Evolutionary conservation across 1,140 invertebrate species (phyloP), one percentile per base, ranked within the genome.

Genomic region (Caenorhabditis remanei): DNA sequence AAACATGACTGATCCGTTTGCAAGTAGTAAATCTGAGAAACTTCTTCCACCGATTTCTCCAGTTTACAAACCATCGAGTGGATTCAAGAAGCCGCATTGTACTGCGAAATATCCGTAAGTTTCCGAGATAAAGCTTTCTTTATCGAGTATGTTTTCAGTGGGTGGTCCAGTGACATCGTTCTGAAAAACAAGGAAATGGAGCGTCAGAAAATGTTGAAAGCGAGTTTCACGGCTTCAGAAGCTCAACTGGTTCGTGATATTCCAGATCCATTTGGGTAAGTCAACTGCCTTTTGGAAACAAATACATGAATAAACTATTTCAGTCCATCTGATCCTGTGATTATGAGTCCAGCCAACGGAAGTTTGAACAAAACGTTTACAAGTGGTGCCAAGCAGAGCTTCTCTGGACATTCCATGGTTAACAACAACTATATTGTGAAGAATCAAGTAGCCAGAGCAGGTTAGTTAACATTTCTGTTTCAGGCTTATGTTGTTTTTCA

Each of bases 71-170:
- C 19, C 6, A 48, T 14, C 43, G 2, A 13, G 6, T 13, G 46
- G 40, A 79, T 79, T 79, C 71, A 71, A 19, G 14, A 9, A 13
- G 4, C 7, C 41, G 5, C 7, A 46, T 14, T 71, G 65, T 46
- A 79, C 71, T 50, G 71, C 46, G 4, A 50, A 79, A 13, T 79
- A 79, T 79, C 71, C 71, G 71, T 79, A 50, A 50, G 71, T 50
- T 46, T 71, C 3, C 4, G 32, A 63, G 32, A 13, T 3, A 16
- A 32, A 24, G 1, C 32, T 11, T 3, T 40, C 8, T 6, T 63
- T 63, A 19, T 1, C 55, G 14, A 53, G 55, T 58, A 32, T 32
- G 32, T 19, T 79, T 79, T 11, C 46, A 79, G 71, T 46, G 19
- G 46, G 0, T 79, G 71, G 71, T 50, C 71, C 2, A n/a, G 8